Evolutionary conservation across 2,797 vertebrate genomes (phyloP).

Genomic region (Clarias laeviceps): DNA sequence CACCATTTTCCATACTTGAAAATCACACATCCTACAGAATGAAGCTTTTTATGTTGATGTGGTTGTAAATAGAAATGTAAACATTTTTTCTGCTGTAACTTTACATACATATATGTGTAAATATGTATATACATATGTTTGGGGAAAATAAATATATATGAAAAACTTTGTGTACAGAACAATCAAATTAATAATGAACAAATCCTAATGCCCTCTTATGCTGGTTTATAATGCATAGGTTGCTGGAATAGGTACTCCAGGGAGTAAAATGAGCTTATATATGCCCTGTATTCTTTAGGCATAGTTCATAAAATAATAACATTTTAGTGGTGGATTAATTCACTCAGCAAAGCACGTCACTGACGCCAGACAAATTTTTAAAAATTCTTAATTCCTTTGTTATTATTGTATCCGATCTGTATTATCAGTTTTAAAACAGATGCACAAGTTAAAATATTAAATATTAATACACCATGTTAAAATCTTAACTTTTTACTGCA

Average conservation of each 20-base stretch:
- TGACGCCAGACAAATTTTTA: not conserved
- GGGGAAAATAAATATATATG: slow-evolving; percentile 30
- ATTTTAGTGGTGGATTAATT: not conserved
- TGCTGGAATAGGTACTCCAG: not conserved
- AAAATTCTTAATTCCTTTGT: not conserved
- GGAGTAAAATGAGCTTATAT: not conserved
- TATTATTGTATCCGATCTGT: not conserved
- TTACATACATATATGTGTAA: slow-evolving; percentile 31
- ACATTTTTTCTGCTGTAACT: slow-evolving; percentile 15
- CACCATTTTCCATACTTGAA: slow-evolving; percentile 49
- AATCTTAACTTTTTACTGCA: not conserved
- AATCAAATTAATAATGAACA: slow-evolving; percentile 7
- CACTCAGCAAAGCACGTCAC: not conserved
- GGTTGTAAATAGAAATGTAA: slow-evolving; percentile 41
- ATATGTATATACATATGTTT: slow-evolving; percentile 52
- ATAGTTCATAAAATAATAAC: not conserved
- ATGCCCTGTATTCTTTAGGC: not conserved
- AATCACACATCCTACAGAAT: slow-evolving; percentile 31
- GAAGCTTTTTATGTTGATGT: slow-evolving; percentile 16
- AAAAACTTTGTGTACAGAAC: slow-evolving; percentile 5
- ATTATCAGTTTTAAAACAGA: too few relatives aligned
- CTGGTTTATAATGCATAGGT: not conserved
- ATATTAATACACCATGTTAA: too few relatives aligned
- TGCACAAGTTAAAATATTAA: too few relatives aligned
- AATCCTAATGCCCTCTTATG: not conserved